A percentile compares a stretch with the other conserved stretches of the same genome.
Evolutionary conservation across 2,797 vertebrate species (phyloP).

Genomic region (Mormyrops attenuatus): DNA sequence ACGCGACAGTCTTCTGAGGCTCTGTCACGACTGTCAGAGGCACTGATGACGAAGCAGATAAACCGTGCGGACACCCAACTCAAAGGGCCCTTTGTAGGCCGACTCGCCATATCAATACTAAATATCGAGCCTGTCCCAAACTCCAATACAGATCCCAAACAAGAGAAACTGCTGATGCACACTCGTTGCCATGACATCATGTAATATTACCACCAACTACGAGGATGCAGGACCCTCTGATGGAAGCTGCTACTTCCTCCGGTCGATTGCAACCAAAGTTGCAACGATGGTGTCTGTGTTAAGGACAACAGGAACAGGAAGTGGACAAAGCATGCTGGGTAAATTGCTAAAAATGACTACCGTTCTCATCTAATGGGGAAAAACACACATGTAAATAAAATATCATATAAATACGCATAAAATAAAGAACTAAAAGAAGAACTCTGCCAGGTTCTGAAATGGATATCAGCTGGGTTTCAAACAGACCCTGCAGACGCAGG

Average conservation of each 20-base stretch:
- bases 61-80: slow-evolving; percentile 23
- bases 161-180: slow-evolving; percentile 20
- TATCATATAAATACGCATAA: too few relatives aligned
- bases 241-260: not conserved
- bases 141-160: slow-evolving; percentile 10
- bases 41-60: slow-evolving; percentile 37
- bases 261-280: not conserved
- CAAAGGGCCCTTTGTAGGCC: slow-evolving; percentile 38
- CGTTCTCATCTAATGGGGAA: not conserved
- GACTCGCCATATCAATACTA: slow-evolving; percentile 12
- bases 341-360: not conserved
- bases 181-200: not conserved
- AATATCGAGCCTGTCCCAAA: slow-evolving; percentile 22
- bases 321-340: not conserved
- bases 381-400: not conserved
- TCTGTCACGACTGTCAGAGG: slow-evolving; percentile 27
- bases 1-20: slow-evolving; percentile 14
- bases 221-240: not conserved
- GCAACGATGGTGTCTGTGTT: not conserved
- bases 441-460: not conserved
- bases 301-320: not conserved
- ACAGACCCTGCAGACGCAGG: not conserved
- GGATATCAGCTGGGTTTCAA: not conserved
- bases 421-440: not conserved
- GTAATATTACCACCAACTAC: not conserved